Evolutionary conservation across 2,113 vertebrate genomes (phyloP).

Genomic region (Megalops atlanticus): DNA sequence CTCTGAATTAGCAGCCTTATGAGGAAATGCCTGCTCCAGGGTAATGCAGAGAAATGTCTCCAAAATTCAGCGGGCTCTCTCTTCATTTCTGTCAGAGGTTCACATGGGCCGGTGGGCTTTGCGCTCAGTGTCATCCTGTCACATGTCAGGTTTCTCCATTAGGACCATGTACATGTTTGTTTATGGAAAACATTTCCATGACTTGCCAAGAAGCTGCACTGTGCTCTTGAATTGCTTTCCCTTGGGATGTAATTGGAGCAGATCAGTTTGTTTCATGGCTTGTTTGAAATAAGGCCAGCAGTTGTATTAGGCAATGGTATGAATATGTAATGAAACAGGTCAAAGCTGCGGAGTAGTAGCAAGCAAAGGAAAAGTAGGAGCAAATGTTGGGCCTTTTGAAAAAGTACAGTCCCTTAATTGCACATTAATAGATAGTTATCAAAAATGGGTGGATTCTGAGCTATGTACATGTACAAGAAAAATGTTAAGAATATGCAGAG

Average conservation of each 20-base stretch:
- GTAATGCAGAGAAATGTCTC: neutral
- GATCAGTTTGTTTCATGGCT: conserved; percentile 2
- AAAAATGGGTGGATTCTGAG: too few species aligned
- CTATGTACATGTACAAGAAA: too few species aligned
- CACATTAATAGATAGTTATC: too few species aligned
- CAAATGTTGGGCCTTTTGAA: too few species aligned
- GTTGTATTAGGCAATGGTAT: neutral
- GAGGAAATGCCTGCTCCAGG: conserved; percentile 25
- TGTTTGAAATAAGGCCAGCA: neutral
- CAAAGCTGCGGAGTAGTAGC: too few species aligned
- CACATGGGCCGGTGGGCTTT: conserved; percentile 62
- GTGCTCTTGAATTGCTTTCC: conserved; percentile 73
- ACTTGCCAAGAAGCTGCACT: conserved; percentile 80
- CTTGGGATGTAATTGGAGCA: conserved; percentile 80
- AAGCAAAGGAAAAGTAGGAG: too few species aligned
- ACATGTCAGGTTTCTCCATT: conserved; percentile 66
- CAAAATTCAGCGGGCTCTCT: neutral
- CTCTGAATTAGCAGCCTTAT: conserved; percentile 40
- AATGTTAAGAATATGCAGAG: too few species aligned
- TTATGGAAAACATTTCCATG: conserved; percentile 84
- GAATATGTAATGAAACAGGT: neutral
- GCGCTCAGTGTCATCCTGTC: conserved; percentile 70
- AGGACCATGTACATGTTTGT: conserved; percentile 52
- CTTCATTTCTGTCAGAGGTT: conserved; percentile 20
- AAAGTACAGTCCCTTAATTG: too few species aligned